Conservation (phyloP, 2,797 vertebrate genomes). For the Sarcophilus harrisii region DNA sequence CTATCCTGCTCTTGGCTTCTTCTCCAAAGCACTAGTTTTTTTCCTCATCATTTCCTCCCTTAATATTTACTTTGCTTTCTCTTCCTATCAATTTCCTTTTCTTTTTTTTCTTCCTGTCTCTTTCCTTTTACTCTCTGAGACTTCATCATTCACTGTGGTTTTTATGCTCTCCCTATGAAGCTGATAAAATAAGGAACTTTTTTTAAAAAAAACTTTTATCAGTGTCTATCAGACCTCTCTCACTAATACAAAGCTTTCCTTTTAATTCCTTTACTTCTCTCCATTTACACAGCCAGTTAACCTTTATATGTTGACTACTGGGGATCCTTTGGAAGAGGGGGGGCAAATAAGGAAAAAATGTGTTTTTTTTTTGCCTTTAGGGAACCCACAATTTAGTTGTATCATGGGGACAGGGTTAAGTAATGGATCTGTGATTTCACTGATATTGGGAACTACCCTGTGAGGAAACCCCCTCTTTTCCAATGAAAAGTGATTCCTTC, state of each 20-base stretch:
- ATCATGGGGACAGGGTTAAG: background rate
- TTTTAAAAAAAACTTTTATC: background rate
- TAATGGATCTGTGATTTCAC: background rate
- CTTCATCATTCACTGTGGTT: background rate
- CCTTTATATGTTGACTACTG: background rate
- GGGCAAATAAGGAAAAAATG: background rate
- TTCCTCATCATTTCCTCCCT: too few relatives aligned
- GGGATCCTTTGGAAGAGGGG: background rate
- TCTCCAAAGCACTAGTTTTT: background rate
- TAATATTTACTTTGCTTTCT: background rate
- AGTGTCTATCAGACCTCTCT: background rate
- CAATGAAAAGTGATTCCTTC: background rate
- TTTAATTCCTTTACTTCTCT: background rate
- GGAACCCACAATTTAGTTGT: background rate
- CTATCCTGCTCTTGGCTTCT: background rate
- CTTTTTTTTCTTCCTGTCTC: conserved; percentile 20
- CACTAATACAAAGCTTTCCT: background rate
- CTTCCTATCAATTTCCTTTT: background rate
- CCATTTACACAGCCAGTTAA: background rate
- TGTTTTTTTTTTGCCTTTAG: background rate
- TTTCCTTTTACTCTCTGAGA: background rate
- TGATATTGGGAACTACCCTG: background rate
- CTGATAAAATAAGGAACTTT: background rate
- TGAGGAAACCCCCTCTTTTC: background rate
- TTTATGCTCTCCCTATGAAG: conserved; percentile 4